Evolutionary conservation across 2,888 invertebrate genomes (phyloP), one percentile per base, ranked within the genome.

Genomic region (Sminthurinus aureus): DNA sequence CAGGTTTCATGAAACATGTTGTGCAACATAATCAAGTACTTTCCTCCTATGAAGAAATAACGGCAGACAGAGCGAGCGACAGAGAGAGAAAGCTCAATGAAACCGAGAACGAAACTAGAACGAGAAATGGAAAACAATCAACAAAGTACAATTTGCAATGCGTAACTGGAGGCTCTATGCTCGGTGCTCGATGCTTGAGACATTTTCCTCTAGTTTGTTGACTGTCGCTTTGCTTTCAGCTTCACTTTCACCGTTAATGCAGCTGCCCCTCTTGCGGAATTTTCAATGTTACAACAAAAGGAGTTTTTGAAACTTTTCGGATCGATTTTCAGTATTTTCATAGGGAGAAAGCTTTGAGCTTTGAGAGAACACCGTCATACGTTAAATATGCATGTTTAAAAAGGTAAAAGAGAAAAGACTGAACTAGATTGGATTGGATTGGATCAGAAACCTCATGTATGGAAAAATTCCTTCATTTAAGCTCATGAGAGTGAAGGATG

Each of bases 51-150:
- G 38, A 4, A 9, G 58, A 58, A 78, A 20, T 26, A 24, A 52
- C 2, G 58, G 64, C 9, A 20, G 78, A 58, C 8, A 52, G 13
- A 58, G 78, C 52, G 22, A 58, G 52, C 6, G 78, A 78, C 1
- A 52, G 38, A 52, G 78, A 58, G 13, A 24, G 20, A 52, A 50
- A 58, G 20, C 52, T 18, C n/a, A n/a, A n/a, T n/a, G n/a, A 38
- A 58, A 58, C 2, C 58, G 58, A 64, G 58, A 52, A 15, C 2
- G 64, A 78, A 78, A 38, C 0, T 13, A 75, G 38, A 75, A 24
- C 24, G 4, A 71, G 71, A 71, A 24, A 71, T 71, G 24, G 71
- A 71, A 24, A 71, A 24, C 71, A 24, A 71, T 20, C 20, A 71
- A 71, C 22, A n/a, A n/a, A 20, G 15, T 20, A 20, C 13, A 71